A percentile compares a stretch with the other conserved stretches of the same genome.
These are phyloP conservation scores for Herpailurus yagouaroundi DNA, from an alignment of 2,113 vertebrate genomes.

Conservation along the genomic window DNA sequence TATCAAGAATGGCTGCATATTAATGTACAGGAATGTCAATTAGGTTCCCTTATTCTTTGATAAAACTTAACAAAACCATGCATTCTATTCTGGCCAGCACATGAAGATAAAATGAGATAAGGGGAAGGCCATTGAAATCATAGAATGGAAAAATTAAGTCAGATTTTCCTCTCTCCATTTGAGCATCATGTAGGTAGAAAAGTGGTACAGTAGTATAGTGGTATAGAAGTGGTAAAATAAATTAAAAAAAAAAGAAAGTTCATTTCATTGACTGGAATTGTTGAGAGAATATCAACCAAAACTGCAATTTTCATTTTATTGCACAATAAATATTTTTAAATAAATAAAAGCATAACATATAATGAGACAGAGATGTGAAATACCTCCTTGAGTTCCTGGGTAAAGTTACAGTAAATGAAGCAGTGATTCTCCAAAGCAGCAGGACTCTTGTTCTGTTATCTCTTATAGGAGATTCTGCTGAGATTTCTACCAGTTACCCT, in stretches of 20 bases:
- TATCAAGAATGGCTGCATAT: background rate
- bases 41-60: background rate
- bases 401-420: background rate
- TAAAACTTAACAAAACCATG: background rate
- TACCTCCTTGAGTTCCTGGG: background rate
- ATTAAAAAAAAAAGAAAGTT: background rate
- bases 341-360: background rate
- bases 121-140: background rate
- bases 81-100: background rate
- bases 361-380: background rate
- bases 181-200: background rate
- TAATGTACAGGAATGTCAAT: conserved; percentile 29
- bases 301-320: background rate
- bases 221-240: background rate
- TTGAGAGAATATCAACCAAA: background rate
- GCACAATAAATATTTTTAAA: background rate
- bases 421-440: background rate
- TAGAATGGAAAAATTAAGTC: conserved; percentile 9
- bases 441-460: background rate
- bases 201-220: too few relatives aligned
- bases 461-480: background rate
- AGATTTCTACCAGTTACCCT: background rate
- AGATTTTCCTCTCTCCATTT: background rate
- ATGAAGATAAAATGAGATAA: conserved; percentile 52
- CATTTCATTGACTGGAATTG: background rate